These are phyloP conservation scores for Neelides folsomi DNA, from an alignment of 2,888 invertebrate species.

Conservation along the genomic window DNA sequence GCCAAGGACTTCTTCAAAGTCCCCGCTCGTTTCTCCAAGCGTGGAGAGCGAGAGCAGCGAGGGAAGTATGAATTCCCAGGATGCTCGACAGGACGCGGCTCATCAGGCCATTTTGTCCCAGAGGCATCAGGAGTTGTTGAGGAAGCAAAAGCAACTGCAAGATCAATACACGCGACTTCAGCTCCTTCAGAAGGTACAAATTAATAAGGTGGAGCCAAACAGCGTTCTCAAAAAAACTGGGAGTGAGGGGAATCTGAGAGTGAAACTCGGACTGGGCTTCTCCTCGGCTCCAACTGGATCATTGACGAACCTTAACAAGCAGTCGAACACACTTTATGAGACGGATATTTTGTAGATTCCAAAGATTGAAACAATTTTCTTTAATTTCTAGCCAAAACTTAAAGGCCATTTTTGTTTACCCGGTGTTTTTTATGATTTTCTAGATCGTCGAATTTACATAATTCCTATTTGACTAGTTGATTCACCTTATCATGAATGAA, in stretches of 20 bases:
- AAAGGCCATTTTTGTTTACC: no score
- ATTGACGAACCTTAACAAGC: conserved; percentile 26
- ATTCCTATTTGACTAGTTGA: no score
- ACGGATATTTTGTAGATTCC: conserved; percentile 68
- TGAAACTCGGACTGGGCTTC: conserved; percentile 56
- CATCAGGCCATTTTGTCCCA: conserved; percentile 49
- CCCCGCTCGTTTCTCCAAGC: conserved; percentile 72
- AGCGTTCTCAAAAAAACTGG: conserved; percentile 66
- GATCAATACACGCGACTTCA: conserved; percentile 83
- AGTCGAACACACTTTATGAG: conserved; percentile 48
- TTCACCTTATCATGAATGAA: no score
- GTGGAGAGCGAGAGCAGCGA: conserved; percentile 31
- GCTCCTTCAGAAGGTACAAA: conserved; percentile 53
- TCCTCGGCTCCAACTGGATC: conserved; percentile 28
- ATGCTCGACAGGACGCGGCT: conserved; percentile 32
- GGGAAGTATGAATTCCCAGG: conserved; percentile 31
- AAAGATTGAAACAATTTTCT: not conserved
- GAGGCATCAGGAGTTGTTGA: conserved; percentile 72
- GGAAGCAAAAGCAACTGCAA: conserved; percentile 75
- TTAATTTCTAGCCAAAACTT: no score
- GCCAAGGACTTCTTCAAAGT: conserved; percentile 77
- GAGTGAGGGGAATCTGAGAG: conserved; percentile 70
- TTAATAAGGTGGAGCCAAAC: conserved; percentile 5
- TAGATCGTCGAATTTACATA: no score
- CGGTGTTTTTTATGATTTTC: no score